Evolutionary conservation across 2,888 invertebrate genomes (phyloP), one percentile per base, ranked within the genome.

Genomic region (Pheosia gnoma): DNA sequence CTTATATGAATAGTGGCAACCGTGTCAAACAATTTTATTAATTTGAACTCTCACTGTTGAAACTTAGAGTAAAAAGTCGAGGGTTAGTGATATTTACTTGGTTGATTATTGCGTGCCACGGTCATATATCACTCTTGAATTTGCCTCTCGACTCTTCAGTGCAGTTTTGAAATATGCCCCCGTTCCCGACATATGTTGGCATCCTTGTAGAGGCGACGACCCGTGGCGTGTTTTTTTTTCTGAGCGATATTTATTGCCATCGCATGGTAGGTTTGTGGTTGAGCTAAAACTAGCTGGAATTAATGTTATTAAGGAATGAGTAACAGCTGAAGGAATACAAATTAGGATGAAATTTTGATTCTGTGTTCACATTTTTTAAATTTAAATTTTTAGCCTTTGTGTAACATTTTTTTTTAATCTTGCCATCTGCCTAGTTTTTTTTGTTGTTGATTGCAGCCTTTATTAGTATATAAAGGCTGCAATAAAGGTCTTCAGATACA

Each of bases 121-220:
- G 5, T 52, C 45, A 43, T 36, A 10, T 43, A 58, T 25, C 11
- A 58, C 45, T 49, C 6, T 59, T 61, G 57, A 72, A 66, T 70
- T 67, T 58, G 68, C 68, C 70, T 73, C 71, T 65, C 65, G 25
- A 45, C 65, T 65, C 68, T 72, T 72, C 68, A 70, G 62, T 76
- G 75, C 78, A 82, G 75, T 81, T 75, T 83, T 83, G 81, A 87
- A 85, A 87, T 88, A 85, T 87, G 81, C 81, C 79, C 79, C 80
- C 81, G 72, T 73, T 72, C 76, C 74, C 80, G 82, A 87, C 89
- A 91, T 82, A 82, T 89, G 89, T 86, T 85, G 74, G 83, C 84
- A 84, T 80, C 80, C 80, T 75, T 75, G 72, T 74, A 74, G 75
- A 82, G 84, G 79, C 80, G 83, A 72, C 81, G 84, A 83, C 82